Evolutionary conservation across 2,113 vertebrate genomes (phyloP).

Genomic region (Alaudala cheleensis): DNA sequence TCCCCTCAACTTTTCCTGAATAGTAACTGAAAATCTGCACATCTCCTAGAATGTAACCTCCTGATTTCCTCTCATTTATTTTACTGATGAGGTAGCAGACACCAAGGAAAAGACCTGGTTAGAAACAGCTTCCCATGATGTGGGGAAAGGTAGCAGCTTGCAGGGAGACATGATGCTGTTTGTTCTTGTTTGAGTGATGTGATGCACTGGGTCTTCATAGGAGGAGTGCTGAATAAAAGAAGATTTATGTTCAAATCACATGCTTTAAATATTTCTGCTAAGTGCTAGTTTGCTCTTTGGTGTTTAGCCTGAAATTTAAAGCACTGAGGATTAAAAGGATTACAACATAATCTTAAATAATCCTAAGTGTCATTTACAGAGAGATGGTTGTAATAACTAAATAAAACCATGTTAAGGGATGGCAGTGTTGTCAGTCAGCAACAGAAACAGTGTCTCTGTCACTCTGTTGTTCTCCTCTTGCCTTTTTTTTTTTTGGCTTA

Average conservation of each 20-base stretch:
- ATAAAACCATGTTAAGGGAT: conserved; percentile 86
- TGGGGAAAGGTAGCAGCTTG: conserved; percentile 17
- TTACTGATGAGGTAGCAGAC: neutral
- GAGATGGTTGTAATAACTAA: conserved; percentile 92
- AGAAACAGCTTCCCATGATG: neutral
- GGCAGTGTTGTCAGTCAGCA: conserved; percentile 88
- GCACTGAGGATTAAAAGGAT: conserved; percentile 98
- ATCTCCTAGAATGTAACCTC: neutral
- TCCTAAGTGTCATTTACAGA: conserved; percentile 97
- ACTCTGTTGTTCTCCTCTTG: neutral
- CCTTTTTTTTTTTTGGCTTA: neutral
- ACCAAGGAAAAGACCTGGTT: neutral
- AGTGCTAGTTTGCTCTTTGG: conserved; percentile 92
- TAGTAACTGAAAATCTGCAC: neutral
- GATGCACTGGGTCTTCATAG: conserved; percentile 70
- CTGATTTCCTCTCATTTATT: conserved; percentile 26
- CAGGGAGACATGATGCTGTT: conserved; percentile 16
- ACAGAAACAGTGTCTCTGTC: conserved; percentile 54
- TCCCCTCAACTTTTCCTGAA: neutral
- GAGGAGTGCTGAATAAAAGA: conserved; percentile 72
- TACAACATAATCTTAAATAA: conserved; percentile 99
- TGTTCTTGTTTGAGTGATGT: conserved; percentile 59
- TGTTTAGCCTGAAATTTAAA: conserved; percentile 99
- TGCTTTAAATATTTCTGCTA: conserved; percentile 88
- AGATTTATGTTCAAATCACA: conserved; percentile 83